phyloP scores from a whole-genome alignment of 2,113 vertebrate genomes.

The Phodopus roborovskii region DNA sequence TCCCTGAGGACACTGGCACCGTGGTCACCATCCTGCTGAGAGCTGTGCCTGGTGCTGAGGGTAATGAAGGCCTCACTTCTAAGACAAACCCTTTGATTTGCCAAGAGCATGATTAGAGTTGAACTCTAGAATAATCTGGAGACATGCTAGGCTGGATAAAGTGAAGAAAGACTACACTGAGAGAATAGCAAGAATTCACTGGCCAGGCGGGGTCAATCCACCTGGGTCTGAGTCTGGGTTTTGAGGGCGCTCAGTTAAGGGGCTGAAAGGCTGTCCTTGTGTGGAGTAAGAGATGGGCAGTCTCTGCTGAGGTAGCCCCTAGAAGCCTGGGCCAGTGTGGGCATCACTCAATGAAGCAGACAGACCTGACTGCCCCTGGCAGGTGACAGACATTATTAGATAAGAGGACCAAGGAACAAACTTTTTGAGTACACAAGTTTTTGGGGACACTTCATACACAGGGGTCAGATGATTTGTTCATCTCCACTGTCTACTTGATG shows the following conservation, averaged over 20 bases:
- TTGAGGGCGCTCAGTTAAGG: not conserved
- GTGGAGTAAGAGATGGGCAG: too few relatives aligned
- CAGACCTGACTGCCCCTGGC: not conserved
- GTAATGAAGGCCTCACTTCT: not conserved
- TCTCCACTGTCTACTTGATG: not conserved
- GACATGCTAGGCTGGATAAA: not conserved
- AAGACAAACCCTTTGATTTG: not conserved
- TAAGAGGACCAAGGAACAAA: too few relatives aligned
- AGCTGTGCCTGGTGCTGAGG: not conserved
- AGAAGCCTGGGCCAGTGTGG: not conserved
- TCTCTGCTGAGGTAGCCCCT: not conserved
- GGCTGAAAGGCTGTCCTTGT: not conserved
- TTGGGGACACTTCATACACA: not conserved
- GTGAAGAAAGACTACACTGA: not conserved
- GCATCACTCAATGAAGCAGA: not conserved
- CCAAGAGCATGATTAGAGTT: not conserved
- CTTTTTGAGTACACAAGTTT: not conserved
- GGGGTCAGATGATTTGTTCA: not conserved
- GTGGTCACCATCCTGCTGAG: not conserved
- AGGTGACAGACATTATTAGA: not conserved
- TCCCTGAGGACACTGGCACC: not conserved
- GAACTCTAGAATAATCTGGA: slow-evolving; percentile 34
- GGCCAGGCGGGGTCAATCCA: not conserved
- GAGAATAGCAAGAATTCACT: not conserved
- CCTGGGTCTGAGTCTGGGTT: not conserved